Percentiles rank a stretch among this genome's conserved stretches.
These are phyloP conservation scores for Hippocampus zosterae DNA, from an alignment of 2,113 vertebrate species.

Conservation along the genomic window DNA sequence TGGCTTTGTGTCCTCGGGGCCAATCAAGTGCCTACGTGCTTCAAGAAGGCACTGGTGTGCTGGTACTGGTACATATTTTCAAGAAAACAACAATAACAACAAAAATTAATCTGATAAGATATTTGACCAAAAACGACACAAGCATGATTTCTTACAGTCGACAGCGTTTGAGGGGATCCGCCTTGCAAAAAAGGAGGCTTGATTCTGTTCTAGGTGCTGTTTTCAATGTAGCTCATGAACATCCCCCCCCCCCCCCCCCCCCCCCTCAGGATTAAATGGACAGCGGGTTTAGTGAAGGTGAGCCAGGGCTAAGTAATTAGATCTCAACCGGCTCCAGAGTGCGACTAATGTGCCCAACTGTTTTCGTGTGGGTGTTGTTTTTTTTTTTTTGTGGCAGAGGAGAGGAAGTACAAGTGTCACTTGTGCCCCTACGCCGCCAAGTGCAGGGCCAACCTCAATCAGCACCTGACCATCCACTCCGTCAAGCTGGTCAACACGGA, in stretches of 20 bases:
- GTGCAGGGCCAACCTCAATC: constrained; percentile 97
- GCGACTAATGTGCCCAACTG: constrained; percentile 15
- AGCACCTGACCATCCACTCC: constrained; percentile 96
- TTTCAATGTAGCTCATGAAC: neutral
- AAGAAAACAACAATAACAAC: neutral
- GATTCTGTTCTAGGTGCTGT: neutral
- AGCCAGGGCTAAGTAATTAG: constrained; percentile 26
- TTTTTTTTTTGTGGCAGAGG: constrained; percentile 75
- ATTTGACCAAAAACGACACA: too few relatives aligned
- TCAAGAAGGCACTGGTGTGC: constrained; percentile 6
- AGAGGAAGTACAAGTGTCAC: constrained; percentile 99
- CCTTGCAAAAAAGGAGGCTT: too few relatives aligned
- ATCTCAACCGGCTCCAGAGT: constrained; percentile 8
- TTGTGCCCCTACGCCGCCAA: constrained; percentile 98
- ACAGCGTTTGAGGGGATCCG: too few relatives aligned
- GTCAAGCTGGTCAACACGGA: constrained; percentile 97
- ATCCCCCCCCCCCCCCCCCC: too few relatives aligned
- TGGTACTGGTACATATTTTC: constrained; percentile 4
- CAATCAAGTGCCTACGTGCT: constrained; percentile 33
- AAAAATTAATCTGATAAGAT: neutral
- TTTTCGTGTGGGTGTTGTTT: constrained; percentile 16
- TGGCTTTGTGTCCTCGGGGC: constrained; percentile 65
- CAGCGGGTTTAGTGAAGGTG: neutral
- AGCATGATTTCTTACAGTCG: too few relatives aligned
- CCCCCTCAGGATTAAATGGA: neutral